phyloP scores from a whole-genome alignment of 2,888 invertebrate genomes.

The Ecdyonurus torrentis region DNA sequence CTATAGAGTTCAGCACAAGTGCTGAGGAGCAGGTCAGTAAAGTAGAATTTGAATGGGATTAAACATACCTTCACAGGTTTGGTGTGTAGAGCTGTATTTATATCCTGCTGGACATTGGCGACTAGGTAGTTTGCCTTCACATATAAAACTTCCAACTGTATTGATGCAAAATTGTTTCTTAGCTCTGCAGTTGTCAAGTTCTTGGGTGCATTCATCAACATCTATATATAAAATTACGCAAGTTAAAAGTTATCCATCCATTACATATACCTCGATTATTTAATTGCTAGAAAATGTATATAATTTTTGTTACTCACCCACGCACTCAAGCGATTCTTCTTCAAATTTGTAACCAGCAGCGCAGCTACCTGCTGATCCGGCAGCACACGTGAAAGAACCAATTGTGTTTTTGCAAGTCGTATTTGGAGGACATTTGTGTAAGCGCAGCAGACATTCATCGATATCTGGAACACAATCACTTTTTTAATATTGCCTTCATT shows the following conservation, averaged over 20 bases:
- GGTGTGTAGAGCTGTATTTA: conserved; percentile 17
- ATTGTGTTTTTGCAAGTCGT: conserved; percentile 19
- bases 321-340: conserved; percentile 2
- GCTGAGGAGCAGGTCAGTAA: no score
- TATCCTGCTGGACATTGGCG: conserved; percentile 23
- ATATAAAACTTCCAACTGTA: conserved; percentile 50
- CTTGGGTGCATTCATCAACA: conserved; percentile 30
- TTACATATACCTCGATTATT: no score
- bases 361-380: conserved; percentile 9
- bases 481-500: no score
- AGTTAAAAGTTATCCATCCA: not conserved
- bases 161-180: conserved; percentile 52
- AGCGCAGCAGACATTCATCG: conserved; percentile 36
- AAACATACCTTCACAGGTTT: conserved; percentile 18
- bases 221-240: conserved; percentile 20
- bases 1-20: no score
- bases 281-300: no score
- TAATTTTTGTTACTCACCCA: conserved; percentile 10
- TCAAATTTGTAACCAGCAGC: conserved; percentile 10
- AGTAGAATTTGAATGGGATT: not conserved
- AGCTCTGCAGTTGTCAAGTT: conserved; percentile 39
- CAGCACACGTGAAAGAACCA: conserved; percentile 25
- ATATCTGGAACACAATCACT: conserved; percentile 33
- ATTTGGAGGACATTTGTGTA: conserved; percentile 28
- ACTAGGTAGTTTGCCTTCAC: conserved; percentile 29